Evolutionary conservation across 2,888 invertebrate species (phyloP), one percentile per base, ranked within the genome.

Genomic region (Tenthredo livida): DNA sequence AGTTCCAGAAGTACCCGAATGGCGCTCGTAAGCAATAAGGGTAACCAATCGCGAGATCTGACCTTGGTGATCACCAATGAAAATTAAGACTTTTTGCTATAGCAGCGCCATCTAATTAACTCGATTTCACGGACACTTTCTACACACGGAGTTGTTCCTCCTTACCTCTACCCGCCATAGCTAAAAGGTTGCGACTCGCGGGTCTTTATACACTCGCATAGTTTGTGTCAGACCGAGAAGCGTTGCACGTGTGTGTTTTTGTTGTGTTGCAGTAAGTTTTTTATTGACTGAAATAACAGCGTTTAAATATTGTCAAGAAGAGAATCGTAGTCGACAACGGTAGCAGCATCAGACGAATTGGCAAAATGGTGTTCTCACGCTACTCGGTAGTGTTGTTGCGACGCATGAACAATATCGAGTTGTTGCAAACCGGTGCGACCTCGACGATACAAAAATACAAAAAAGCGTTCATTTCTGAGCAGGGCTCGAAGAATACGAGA

Each of bases 301-400:
- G 12, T 61, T 25, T 0, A 67, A 33, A 15, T 29, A 1, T 67
- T 29, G 17, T 7, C 33, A 33, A 67, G 29, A 7, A 67, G 33
- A 12, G 25, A 33, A 67, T 17, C 33, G 61, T 61, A 9, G 1
- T 12, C 25, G 67, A 67, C 6, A 54, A 54, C 54, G 6, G n/a
- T n/a, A n/a, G 6, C 54, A n/a, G 54, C 54, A n/a, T 6, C n/a
- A 1, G 7, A 1, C 6, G 17, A 54, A 54, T 21, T 3, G 25
- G 2, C 67, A 21, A 73, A 73, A 73, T 73, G 72, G 72, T 73
- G 40, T 73, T 73, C 25, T 73, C 72, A 21, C 72, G 72, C 21
- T 73, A 73, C 12, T 73, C 72, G 12, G 43, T n/a, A n/a, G 72
- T 73, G 40, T 43, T 73, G 72, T 12, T 40, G n/a, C 21, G 40